Conservation (phyloP, 2,888 invertebrate species). For the Drosophila neutralis region DNA sequence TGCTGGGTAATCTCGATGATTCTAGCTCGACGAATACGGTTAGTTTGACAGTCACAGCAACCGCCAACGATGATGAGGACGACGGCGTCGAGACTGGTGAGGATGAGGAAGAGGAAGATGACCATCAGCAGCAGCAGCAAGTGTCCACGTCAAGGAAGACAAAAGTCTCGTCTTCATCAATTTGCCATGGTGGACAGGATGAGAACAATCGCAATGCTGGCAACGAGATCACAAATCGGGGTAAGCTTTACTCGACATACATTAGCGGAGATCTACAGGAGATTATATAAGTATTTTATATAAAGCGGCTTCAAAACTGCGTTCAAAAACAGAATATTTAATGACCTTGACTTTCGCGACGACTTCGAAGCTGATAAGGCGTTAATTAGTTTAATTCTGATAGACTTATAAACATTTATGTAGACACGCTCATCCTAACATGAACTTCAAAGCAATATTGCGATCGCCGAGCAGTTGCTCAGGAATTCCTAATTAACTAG, state of each 20-base stretch:
- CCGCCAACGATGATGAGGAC: slow-evolving; percentile 77
- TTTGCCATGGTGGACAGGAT: slow-evolving; percentile 78
- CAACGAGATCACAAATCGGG: slow-evolving; percentile 84
- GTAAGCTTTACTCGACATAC: slow-evolving; percentile 59
- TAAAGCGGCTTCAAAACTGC: background rate
- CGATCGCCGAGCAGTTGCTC: background rate
- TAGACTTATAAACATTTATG: background rate
- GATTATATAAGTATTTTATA: no score
- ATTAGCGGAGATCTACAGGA: background rate
- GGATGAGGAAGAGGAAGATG: slow-evolving; percentile 70
- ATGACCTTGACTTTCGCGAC: background rate
- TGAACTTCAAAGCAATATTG: background rate
- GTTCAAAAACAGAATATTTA: background rate
- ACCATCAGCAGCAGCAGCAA: slow-evolving; percentile 64
- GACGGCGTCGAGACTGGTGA: slow-evolving; percentile 83
- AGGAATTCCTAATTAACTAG: background rate
- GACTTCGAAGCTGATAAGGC: background rate
- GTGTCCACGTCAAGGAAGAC: slow-evolving; percentile 54
- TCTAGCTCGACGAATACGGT: slow-evolving; percentile 49
- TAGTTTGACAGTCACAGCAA: slow-evolving; percentile 25
- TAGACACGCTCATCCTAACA: background rate
- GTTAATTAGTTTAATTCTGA: background rate
- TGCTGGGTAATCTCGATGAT: slow-evolving; percentile 64
- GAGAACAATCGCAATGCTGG: slow-evolving; percentile 85
- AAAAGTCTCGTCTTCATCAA: slow-evolving; percentile 61